These are phyloP conservation scores for Limnodromus scolopaceus DNA, from an alignment of 2,797 vertebrate species.

Conservation along the genomic window DNA sequence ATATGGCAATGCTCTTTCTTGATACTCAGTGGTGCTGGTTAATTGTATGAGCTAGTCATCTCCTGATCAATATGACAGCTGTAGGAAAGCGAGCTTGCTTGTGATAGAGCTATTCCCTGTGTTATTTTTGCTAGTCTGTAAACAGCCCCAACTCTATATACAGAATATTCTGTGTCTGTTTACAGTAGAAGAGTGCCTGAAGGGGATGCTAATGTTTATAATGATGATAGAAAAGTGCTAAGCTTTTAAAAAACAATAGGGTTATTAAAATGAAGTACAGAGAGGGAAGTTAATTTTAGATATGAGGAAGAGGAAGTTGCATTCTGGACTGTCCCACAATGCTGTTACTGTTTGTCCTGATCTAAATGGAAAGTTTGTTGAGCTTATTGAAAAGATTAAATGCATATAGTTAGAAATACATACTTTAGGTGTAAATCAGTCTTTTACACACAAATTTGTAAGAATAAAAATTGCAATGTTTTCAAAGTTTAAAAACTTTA, in stretches of 20 bases:
- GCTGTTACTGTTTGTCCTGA: background rate
- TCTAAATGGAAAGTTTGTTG: background rate
- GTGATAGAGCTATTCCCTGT: background rate
- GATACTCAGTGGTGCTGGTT: background rate
- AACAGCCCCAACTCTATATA: background rate
- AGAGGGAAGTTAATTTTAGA: background rate
- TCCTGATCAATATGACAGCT: background rate
- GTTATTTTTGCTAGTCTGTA: background rate
- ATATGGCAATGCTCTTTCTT: background rate
- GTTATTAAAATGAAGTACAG: background rate
- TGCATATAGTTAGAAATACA: background rate
- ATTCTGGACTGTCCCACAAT: background rate
- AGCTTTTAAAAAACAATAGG: background rate
- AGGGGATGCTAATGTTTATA: background rate
- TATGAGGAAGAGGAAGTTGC: slow-evolving; percentile 13
- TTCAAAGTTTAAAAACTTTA: background rate
- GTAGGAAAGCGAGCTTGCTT: background rate
- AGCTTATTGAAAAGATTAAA: background rate
- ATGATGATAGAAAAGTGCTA: background rate
- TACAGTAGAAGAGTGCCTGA: background rate
- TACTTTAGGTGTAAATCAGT: background rate
- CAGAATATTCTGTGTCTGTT: background rate
- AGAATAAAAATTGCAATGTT: background rate
- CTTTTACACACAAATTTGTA: background rate
- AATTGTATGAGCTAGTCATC: background rate